phyloP scores from a whole-genome alignment of 2,113 vertebrate genomes.

The Protobothrops flavoviridis region DNA sequence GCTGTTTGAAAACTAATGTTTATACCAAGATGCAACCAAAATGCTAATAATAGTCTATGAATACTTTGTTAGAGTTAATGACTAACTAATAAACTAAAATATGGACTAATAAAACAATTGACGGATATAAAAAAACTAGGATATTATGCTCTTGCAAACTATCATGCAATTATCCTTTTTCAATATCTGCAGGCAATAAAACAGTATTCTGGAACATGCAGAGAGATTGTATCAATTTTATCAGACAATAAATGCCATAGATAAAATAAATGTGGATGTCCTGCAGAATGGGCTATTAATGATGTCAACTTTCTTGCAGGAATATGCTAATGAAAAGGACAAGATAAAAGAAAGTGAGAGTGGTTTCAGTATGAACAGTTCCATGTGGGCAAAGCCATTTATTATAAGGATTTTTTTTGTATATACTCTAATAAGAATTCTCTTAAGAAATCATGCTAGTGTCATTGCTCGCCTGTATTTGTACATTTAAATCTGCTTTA shows the following conservation, averaged over 20 bases:
- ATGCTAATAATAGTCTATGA: background rate
- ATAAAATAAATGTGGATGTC: background rate
- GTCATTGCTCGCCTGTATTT: background rate
- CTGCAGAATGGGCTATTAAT: background rate
- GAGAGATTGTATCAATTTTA: background rate
- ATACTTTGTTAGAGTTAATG: background rate
- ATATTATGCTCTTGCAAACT: background rate
- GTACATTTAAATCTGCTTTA: background rate
- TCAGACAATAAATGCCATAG: background rate
- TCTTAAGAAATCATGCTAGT: background rate
- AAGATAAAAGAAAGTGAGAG: background rate
- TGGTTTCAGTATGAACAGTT: background rate
- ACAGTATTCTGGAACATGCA: background rate
- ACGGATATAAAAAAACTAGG: background rate
- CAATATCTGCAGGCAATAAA: background rate
- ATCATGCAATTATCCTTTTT: background rate
- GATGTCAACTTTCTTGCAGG: background rate
- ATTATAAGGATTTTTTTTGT: background rate
- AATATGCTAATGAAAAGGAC: background rate
- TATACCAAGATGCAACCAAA: background rate
- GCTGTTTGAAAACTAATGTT: background rate
- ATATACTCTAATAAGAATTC: background rate
- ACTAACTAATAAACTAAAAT: background rate
- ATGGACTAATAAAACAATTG: background rate
- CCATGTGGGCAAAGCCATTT: background rate